A percentile compares a stretch with the other conserved stretches of the same genome.
phyloP scores from a whole-genome alignment of 2,797 vertebrate genomes.

The Emydoidea blandingii region DNA sequence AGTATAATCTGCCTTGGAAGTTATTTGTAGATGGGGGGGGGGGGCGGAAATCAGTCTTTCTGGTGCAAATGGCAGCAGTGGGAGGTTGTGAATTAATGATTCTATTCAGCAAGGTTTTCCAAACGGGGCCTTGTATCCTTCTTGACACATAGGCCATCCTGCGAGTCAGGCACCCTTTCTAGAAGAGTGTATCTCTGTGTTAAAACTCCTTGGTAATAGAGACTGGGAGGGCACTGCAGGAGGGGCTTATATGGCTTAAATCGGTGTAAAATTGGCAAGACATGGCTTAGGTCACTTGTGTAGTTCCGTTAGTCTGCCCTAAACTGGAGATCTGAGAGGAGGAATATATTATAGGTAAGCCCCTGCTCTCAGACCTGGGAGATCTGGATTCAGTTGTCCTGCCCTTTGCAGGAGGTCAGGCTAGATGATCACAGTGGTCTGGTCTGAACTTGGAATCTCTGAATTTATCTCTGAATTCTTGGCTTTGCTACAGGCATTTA shows the following conservation, averaged over 20 bases:
- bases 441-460: not conserved
- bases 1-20: constrained; percentile 30
- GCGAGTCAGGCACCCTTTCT: not conserved
- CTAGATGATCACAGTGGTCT: not conserved
- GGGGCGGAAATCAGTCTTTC: not conserved
- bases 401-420: not conserved
- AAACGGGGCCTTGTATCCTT: not conserved
- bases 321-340: not conserved
- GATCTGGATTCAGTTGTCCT: not conserved
- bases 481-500: not conserved
- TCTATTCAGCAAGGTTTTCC: not conserved
- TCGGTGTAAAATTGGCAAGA: not conserved
- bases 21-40: constrained; percentile 6
- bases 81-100: not conserved
- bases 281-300: not conserved
- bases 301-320: too few relatives aligned
- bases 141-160: not conserved
- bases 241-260: not conserved
- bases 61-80: not conserved
- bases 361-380: not conserved
- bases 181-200: not conserved
- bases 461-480: not conserved
- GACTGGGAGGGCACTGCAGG: not conserved
- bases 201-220: not conserved
- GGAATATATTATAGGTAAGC: not conserved